A percentile compares a stretch with the other conserved stretches of the same genome.
phyloP scores from a whole-genome alignment of 2,888 invertebrate species.

The Yponomeuta plumbellus region DNA sequence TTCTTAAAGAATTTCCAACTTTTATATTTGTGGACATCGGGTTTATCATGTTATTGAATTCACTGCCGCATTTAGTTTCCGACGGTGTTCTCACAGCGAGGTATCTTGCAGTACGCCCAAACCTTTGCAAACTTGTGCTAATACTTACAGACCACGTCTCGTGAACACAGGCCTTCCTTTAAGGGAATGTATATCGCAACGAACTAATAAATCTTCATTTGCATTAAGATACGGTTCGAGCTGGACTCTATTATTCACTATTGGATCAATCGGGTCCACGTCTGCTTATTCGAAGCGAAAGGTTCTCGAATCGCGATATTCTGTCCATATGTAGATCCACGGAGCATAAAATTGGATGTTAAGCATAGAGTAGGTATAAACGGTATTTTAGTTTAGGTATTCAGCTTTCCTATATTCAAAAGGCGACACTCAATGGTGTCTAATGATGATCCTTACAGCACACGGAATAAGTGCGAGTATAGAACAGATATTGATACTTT shows the following conservation, averaged over 20 bases:
- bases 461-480: too few relatives aligned
- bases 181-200: constrained; percentile 32
- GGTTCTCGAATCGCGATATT: neutral
- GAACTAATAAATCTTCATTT: constrained; percentile 35
- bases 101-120: neutral
- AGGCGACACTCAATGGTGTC: neutral
- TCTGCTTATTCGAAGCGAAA: constrained; percentile 5
- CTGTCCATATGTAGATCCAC: neutral
- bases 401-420: neutral
- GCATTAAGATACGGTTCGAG: constrained; percentile 32
- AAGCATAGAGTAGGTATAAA: neutral
- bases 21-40: too few relatives aligned
- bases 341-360: neutral
- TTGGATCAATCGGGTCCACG: constrained; percentile 23
- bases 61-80: constrained; percentile 1
- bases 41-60: neutral
- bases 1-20: too few relatives aligned
- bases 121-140: neutral
- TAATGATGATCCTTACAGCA: too few relatives aligned
- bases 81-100: neutral
- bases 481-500: too few relatives aligned
- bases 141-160: neutral
- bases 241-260: constrained; percentile 30
- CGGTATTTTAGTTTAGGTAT: neutral
- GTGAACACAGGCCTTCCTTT: constrained; percentile 22